Conservation (phyloP, 2,113 vertebrate genomes). For the Clarias batrachus region DNA sequence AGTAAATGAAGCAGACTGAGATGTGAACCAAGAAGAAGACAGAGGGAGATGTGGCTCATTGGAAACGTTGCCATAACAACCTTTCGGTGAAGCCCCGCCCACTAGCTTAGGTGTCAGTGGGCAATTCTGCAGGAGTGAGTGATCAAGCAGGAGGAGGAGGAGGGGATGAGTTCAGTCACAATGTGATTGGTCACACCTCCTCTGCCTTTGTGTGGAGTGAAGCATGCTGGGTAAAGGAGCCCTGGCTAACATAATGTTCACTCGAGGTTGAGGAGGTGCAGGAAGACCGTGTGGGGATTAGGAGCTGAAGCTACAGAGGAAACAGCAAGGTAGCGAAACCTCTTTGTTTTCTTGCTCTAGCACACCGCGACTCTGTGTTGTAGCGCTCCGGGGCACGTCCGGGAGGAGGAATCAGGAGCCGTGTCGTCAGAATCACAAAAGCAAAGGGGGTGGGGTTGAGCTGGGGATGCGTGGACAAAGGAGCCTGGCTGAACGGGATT, state of each 20-base stretch:
- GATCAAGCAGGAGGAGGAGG: conserved; percentile 66
- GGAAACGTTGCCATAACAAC: conserved; percentile 85
- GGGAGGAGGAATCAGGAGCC: conserved; percentile 47
- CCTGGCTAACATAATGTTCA: conserved; percentile 41
- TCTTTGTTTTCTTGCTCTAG: conserved; percentile 30
- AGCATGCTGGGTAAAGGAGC: conserved; percentile 87
- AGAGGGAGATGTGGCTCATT: conserved; percentile 61
- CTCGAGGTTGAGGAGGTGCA: conserved; percentile 70
- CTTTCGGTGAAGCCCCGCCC: conserved; percentile 76
- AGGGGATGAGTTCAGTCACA: conserved; percentile 69
- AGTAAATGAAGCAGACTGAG: conserved; percentile 45
- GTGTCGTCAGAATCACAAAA: conserved; percentile 65
- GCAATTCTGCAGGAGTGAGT: conserved; percentile 68
- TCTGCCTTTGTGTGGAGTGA: conserved; percentile 88
- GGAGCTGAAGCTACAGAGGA: conserved; percentile 71
- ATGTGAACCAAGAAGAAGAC: conserved; percentile 26
- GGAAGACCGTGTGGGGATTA: conserved; percentile 66
- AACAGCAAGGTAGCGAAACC: conserved; percentile 72
- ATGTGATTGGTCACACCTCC: conserved; percentile 95
- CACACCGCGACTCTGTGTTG: neutral
- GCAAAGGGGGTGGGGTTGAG: conserved; percentile 73
- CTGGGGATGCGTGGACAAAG: conserved; percentile 71
- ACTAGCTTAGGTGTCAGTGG: conserved; percentile 78
- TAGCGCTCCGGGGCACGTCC: conserved; percentile 14
- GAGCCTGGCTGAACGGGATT: conserved; percentile 64